Conservation (phyloP, 2,113 vertebrate species). For the Myanophis thanlyinensis region DNA sequence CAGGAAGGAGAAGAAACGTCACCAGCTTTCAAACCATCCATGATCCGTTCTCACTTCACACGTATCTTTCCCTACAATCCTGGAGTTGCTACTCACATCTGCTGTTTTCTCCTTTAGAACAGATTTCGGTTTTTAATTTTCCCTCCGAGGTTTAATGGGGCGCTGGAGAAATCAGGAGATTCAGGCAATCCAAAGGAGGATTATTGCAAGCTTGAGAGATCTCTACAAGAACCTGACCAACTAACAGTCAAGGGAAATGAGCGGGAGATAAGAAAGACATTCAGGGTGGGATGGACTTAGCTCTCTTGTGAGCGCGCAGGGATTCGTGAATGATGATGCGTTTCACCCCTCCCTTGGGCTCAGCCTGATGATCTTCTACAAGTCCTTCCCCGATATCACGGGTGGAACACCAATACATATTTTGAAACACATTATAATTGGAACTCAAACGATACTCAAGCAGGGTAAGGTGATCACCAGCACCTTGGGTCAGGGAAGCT, state of each 20-base stretch:
- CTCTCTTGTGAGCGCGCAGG: neutral
- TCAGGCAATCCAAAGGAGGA: neutral
- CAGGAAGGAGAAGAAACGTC: slow-evolving; percentile 94
- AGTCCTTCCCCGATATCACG: neutral
- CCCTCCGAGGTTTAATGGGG: neutral
- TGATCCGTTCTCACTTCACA: slow-evolving; percentile 99
- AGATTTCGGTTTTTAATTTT: neutral
- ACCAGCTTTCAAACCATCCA: slow-evolving; percentile 94
- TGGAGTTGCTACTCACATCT: neutral
- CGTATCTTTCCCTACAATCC: slow-evolving; percentile 81
- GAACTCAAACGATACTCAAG: neutral
- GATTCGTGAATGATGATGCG: neutral
- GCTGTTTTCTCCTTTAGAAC: neutral
- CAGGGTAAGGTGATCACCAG: no score
- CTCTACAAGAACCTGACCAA: neutral
- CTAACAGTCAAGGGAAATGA: neutral
- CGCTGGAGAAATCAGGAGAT: neutral
- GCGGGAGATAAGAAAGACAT: neutral
- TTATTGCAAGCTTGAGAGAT: neutral
- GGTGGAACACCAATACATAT: neutral
- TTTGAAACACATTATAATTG: neutral
- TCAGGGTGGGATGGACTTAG: neutral
- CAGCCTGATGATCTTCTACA: neutral
- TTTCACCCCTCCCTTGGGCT: neutral
- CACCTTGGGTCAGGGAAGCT: no score